Evolutionary conservation across 2,888 invertebrate genomes (phyloP), one percentile per base, ranked within the genome.

Genomic region (Balanococcus diminutus): DNA sequence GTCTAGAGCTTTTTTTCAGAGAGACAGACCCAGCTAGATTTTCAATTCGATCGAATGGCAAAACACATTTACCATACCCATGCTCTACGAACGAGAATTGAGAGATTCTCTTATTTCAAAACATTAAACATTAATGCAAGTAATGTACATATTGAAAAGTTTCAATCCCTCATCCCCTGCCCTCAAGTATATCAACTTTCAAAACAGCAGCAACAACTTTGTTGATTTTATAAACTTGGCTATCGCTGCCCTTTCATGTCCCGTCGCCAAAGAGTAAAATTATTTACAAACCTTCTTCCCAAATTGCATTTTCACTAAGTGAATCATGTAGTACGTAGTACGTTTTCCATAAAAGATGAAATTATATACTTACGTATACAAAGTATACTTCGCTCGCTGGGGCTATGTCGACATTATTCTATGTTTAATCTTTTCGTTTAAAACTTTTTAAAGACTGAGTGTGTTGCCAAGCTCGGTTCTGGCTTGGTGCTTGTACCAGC

Each of bases 271-370:
- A 36, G 4, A 67, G 67, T 28, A 31, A 61, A 61, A 61, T 61
- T 67, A 67, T 67, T 67, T 67, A 28, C 67, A 14, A 67, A 67
- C 67, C 67, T 28, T 67, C 25, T 67, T 28, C 67, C 67, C 8
- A 67, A 67, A 67, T 67, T 67, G 67, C 67, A 67, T 67, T 67
- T 67, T 67, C 67, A 67, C 67, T 28, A 28, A 67, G 67, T 67
- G 67, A 67, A 67, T 67, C 67, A 28, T 67, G 28, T 6, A 16
- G 11, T 14, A 42, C 14, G 42, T 14, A 0, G 42, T 61, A 61
- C 28, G 5, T 31, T 67, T 67, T 28, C 14, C 67, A 3, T 28
- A 67, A n/a, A 67, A 67, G 67, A 28, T 67, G n/a, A 67, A 67
- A 67, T 67, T 67, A 67, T 67, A 67, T 46, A n/a, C 36, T 3